phyloP scores from a whole-genome alignment of 2,113 vertebrate species.

The Cyanistes caeruleus region DNA sequence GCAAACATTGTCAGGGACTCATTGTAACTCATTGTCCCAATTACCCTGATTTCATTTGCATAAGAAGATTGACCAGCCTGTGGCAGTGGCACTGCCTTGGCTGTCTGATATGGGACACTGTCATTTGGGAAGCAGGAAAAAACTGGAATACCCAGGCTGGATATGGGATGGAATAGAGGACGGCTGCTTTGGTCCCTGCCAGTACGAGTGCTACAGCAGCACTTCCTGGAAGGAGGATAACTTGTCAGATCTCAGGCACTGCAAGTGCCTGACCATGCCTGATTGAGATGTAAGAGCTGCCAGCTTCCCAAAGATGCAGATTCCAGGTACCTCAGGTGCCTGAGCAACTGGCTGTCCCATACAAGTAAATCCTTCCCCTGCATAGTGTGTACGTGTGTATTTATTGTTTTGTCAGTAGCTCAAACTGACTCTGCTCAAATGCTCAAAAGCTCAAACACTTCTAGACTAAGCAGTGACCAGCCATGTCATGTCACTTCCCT shows the following conservation, averaged over 20 bases:
- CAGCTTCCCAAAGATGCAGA: not conserved
- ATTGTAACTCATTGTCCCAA: constrained; percentile 7
- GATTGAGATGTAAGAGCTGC: not conserved
- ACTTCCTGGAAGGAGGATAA: not conserved
- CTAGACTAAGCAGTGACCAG: not conserved
- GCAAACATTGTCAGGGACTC: constrained; percentile 12
- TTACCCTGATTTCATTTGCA: constrained; percentile 29
- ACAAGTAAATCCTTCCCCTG: not conserved
- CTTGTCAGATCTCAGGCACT: not conserved
- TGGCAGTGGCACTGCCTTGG: not conserved
- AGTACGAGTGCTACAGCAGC: not conserved
- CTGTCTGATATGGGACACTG: not conserved
- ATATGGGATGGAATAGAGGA: not conserved
- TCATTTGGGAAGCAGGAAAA: not conserved
- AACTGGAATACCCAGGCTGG: not conserved
- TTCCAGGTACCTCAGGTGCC: not conserved
- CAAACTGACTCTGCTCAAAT: not conserved
- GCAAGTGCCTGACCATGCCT: not conserved
- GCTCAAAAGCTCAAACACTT: not conserved
- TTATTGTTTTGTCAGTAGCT: not conserved
- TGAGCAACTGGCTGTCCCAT: not conserved
- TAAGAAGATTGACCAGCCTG: not conserved
- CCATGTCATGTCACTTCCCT: not conserved
- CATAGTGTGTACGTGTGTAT: not conserved
- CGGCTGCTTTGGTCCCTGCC: not conserved